Percentiles rank a stretch among this genome's conserved stretches.
phyloP scores from a whole-genome alignment of 2,888 invertebrate genomes.

The Cremastinae sp. region DNA sequence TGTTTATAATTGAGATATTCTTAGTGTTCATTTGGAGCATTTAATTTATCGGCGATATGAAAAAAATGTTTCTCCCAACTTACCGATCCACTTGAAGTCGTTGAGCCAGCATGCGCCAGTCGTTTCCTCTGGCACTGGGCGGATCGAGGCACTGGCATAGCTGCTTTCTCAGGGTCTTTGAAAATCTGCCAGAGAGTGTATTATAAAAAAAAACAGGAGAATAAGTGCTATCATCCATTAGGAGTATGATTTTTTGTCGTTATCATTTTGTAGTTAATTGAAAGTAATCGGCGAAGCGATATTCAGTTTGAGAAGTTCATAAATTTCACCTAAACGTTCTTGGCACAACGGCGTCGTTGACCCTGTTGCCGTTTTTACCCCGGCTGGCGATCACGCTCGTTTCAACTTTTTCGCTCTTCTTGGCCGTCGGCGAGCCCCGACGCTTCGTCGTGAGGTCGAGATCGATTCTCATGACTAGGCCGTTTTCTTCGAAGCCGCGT shows the following conservation, averaged over 20 bases:
- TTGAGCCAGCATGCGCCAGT: slow-evolving; percentile 96
- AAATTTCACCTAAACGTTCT: slow-evolving; percentile 69
- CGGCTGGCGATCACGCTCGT: slow-evolving; percentile 67
- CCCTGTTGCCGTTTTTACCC: slow-evolving; percentile 67
- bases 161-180: slow-evolving; percentile 84
- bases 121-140: slow-evolving; percentile 92
- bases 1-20: too few species aligned
- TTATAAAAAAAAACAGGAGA: slow-evolving; percentile 2
- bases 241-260: background rate
- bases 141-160: slow-evolving; percentile 92
- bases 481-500: slow-evolving; percentile 70
- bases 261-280: background rate
- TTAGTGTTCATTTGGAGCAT: too few species aligned
- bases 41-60: too few species aligned
- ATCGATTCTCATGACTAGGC: slow-evolving; percentile 70
- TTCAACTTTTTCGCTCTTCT: slow-evolving; percentile 59
- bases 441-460: slow-evolving; percentile 69
- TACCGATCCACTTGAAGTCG: slow-evolving; percentile 90
- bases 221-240: background rate
- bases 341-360: slow-evolving; percentile 69
- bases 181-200: slow-evolving; percentile 65
- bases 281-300: background rate
- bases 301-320: background rate
- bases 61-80: slow-evolving; percentile 44
- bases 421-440: slow-evolving; percentile 60